Evolutionary conservation across 2,113 vertebrate species (phyloP).

Genomic region (Arizona elegans): DNA sequence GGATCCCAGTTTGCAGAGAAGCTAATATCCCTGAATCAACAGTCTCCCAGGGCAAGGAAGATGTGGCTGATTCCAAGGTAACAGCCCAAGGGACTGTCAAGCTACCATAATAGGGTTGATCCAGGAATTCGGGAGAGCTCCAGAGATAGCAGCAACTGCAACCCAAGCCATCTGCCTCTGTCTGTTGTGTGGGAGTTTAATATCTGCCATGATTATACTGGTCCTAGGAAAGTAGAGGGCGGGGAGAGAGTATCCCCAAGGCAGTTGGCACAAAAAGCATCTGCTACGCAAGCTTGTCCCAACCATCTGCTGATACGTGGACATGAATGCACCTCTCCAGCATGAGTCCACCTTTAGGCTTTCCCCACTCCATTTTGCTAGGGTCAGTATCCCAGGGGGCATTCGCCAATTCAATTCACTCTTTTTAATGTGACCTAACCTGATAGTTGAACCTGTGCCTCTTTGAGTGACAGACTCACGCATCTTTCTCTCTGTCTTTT

Average conservation of each 20-base stretch:
- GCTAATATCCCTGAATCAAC: conserved; percentile 16
- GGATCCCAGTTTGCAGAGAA: neutral
- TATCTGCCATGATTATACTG: neutral
- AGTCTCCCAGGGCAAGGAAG: conserved; percentile 1
- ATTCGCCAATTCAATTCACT: rapidly evolving
- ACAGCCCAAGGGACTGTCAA: neutral
- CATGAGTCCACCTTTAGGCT: rapidly evolving
- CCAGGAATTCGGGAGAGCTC: neutral
- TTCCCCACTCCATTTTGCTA: rapidly evolving
- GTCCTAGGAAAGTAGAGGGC: neutral
- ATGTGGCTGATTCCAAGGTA: neutral
- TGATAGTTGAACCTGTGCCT: rapidly evolving
- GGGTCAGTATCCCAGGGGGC: rapidly evolving
- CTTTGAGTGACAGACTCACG: neutral
- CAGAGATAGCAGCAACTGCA: neutral
- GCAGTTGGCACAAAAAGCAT: neutral
- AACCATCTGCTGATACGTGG: neutral
- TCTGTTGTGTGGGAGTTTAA: neutral
- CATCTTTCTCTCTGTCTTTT: neutral
- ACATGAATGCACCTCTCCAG: neutral
- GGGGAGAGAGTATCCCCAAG: neutral
- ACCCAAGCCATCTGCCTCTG: neutral
- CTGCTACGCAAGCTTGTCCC: rapidly evolving
- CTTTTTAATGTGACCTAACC: neutral
- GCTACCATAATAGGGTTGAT: neutral